phyloP scores from a whole-genome alignment of 1,140 invertebrate genomes.

The Nasonia longicornis region DNA sequence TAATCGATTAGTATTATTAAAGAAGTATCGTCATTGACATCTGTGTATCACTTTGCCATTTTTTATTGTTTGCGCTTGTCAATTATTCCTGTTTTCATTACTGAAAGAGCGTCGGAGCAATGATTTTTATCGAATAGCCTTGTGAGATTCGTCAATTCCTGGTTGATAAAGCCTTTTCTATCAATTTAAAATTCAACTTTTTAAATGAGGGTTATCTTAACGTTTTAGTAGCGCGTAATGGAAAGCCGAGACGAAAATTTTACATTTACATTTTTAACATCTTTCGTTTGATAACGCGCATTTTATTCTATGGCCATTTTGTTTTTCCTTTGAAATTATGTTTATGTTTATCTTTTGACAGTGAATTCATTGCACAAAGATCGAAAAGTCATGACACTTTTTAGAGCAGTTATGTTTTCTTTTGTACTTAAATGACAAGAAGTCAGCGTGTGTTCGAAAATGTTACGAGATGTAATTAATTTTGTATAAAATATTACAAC shows the following conservation, averaged over 20 bases:
- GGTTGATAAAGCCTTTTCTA: slow-evolving; percentile 38
- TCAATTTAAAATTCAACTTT: slow-evolving; percentile 45
- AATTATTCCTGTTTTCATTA: slow-evolving; percentile 44
- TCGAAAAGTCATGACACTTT: slow-evolving; percentile 33
- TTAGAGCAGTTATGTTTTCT: slow-evolving; percentile 24
- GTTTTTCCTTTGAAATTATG: background rate
- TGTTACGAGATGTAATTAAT: slow-evolving; percentile 42
- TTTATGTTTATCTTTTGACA: slow-evolving; percentile 14
- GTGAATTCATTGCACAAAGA: background rate
- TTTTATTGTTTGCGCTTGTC: slow-evolving; percentile 25
- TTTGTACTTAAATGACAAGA: slow-evolving; percentile 44
- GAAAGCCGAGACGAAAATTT: background rate
- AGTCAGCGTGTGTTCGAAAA: slow-evolving; percentile 19
- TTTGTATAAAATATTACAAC: slow-evolving; percentile 37
- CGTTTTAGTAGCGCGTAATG: slow-evolving; percentile 22
- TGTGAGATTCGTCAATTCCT: slow-evolving; percentile 39
- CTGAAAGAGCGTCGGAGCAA: slow-evolving; percentile 12
- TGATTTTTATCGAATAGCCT: slow-evolving; percentile 41
- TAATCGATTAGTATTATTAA: slow-evolving; percentile 50
- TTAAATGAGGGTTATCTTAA: slow-evolving; percentile 29
- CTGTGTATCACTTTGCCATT: slow-evolving; percentile 42
- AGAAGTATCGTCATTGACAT: slow-evolving; percentile 39
- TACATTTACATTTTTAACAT: slow-evolving; percentile 6
- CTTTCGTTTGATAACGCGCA: background rate
- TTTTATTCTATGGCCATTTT: background rate